Evolutionary conservation across 2,797 vertebrate genomes (phyloP), one percentile per base, ranked within the genome.

Genomic region (Varecia variegata): DNA sequence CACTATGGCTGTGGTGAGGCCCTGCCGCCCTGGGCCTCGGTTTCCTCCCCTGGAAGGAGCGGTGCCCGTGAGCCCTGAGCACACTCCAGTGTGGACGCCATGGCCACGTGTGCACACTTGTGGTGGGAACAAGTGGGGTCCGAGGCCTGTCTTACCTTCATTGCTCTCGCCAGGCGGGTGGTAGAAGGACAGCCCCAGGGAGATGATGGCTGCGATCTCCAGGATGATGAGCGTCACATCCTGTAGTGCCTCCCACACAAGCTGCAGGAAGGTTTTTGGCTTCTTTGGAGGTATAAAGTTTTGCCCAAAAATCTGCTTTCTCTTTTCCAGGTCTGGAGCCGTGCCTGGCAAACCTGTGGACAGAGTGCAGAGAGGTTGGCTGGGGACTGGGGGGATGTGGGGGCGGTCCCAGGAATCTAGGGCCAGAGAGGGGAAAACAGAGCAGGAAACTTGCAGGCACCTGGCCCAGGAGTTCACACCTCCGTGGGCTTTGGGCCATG

Each of bases 251-350:
- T 99, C 99, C 99, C 99, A 99, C 94, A 99, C 99, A 97, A 99
- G 99, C 98, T 99, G 99, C 98, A 99, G 98, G 99, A 99, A 99
- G 96, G 99, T 99, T 99, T 99, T 99, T 99, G 99, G 99, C 99
- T 99, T 99, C 99, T 99, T 99, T 98, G 99, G 99, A 99, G 99
- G 99, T 99, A 99, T 99, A 98, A 99, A 99, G 99, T 99, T 99
- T 99, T 98, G 97, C 98, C 99, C 99, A 98, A 98, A 99, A 98
- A 99, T 98, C 99, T 99, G 99, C 99, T 98, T 99, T 98, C 99
- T 99, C 98, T 99, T 99, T 98, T 99, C 99, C 98, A 99, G 98
- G 98, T 99, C 99, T 96, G 98, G 95, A 97, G 98, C 98, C 27
- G 98, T 99, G 95, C 99, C 99, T 4, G 99, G 98, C 96, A 99